Evolutionary conservation across 2,888 invertebrate genomes (phyloP), one percentile per base, ranked within the genome.

Genomic region (Thelaira solivaga): DNA sequence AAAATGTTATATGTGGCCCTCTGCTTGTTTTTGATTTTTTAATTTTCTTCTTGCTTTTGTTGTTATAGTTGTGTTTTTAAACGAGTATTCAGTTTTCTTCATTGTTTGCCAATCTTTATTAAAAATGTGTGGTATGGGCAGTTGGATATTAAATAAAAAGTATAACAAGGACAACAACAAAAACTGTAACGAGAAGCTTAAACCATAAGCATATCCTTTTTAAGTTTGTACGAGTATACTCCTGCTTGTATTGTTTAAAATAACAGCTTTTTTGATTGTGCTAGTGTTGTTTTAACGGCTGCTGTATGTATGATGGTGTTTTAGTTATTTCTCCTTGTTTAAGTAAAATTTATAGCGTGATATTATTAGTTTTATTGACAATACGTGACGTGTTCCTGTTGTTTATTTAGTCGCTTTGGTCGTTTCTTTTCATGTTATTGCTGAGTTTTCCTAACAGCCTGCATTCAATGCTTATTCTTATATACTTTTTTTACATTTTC

Each of bases 331-430:
- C 47, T 18, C 67, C 64, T 73, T 81, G 83, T 82, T 84, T 82
- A 81, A 80, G 72, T 73, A 73, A 77, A 86, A 85, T 86, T 84
- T 86, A 84, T 86, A 84, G 85, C 86, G 85, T 81, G 85, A 84
- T 85, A 82, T 85, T 86, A 83, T 86, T 86, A 85, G 86, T 85
- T 87, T 86, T 87, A 86, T 86, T 86, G 86, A 84, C 84, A 84
- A 82, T 85, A 86, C 87, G 87, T 87, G 86, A 87, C 85, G 84
- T 86, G 84, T 83, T 84, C 81, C 80, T 82, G 82, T 81, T 82
- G 81, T 81, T 78, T 75, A 65, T 78, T 72, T 80, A 78, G 67
- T 78, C 74, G 74, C 49, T 65, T 73, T 13, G 45, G 13, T 59
- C 24, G 47, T 72, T 51, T 65, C 26, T 62, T 24, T n/a, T 26